Evolutionary conservation across 2,797 vertebrate species (phyloP), one percentile per base, ranked within the genome.

Genomic region (Hippoglossus hippoglossus): DNA sequence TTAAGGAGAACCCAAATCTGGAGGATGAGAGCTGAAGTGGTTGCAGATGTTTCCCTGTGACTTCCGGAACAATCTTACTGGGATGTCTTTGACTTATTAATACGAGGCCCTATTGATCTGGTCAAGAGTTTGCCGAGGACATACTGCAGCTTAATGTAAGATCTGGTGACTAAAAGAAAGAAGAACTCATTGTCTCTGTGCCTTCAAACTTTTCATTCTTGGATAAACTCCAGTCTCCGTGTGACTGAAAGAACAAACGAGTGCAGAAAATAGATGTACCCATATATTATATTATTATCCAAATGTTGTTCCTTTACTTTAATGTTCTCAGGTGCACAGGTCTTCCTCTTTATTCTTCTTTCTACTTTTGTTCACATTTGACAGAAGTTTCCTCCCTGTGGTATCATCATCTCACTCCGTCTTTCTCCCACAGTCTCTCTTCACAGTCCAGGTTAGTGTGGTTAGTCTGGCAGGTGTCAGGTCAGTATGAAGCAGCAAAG

Each of bases 381-480:
- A 71, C 63, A 62, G 55, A 50, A 60, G 31, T 26, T 28, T 61
- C 31, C 31, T 3, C 12, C 31, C 57, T 67, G 49, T 75, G 50
- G 50, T 54, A 18, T 58, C 44, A 47, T 66, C 47, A 26, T 15
- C 56, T 55, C 36, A 28, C 6, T 49, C 54, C 49, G 47, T 44
- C 41, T 51, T 21, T 31, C 41, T 44, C 28, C 41, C 31, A 10
- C 53, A 21, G 26, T 28, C 28, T 44, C 44, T 46, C n/a, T 25
- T 28, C 54, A 67, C 25, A 65, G 61, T 49, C 16, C 9, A 69
- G 67, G 61, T 39, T 39, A 52, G 64, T 75, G 84, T 79, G 83
- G 72, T 56, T 67, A 77, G 52, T 4, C 25, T 26, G 47, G 73
- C 85, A 80, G 84, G 81, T 81, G 85, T 74, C 5, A 36, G 71